Percentiles rank a stretch among this genome's conserved stretches.
Conservation (phyloP, 2,113 vertebrate genomes). For the Gopherus flavomarginatus region DNA sequence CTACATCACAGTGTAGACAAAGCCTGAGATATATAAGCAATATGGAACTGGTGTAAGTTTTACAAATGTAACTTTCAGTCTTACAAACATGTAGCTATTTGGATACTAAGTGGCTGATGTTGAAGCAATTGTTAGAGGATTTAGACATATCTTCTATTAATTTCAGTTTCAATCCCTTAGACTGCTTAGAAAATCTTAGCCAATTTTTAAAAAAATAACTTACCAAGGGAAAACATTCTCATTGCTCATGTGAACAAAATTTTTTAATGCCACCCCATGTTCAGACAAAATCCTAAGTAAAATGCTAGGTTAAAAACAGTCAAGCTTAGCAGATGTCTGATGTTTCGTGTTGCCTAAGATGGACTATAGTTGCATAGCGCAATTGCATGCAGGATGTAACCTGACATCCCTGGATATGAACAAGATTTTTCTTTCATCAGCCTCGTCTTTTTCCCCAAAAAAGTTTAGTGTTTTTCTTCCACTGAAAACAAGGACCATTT, state of each 20-base stretch:
- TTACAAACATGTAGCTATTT: conserved; percentile 48
- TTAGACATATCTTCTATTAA: conserved; percentile 68
- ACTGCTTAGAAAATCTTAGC: conserved; percentile 20
- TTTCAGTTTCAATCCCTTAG: conserved; percentile 28
- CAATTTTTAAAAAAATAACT: not conserved
- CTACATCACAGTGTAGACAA: not conserved
- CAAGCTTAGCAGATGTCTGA: conserved; percentile 32
- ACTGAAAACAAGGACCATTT: conserved; percentile 28
- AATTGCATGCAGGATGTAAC: conserved; percentile 46
- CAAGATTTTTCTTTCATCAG: conserved; percentile 41
- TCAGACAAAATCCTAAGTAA: conserved; percentile 50
- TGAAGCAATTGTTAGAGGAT: conserved; percentile 54
- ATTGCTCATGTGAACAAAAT: not conserved
- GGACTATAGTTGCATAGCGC: conserved; percentile 52
- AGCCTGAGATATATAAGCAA: not conserved
- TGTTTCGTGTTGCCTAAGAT: conserved; percentile 18
- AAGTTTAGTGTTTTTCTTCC: conserved; percentile 46
- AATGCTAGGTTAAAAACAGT: conserved; percentile 5
- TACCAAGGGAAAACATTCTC: conserved; percentile 18
- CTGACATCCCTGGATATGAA: conserved; percentile 61
- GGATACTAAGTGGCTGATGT: conserved; percentile 60
- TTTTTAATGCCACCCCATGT: not conserved
- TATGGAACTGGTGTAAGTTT: conserved; percentile 40
- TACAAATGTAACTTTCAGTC: conserved; percentile 50
- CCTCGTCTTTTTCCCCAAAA: not conserved